Evolutionary conservation across 2,888 invertebrate species (phyloP).

Genomic region (Nemapogon koenigi): DNA sequence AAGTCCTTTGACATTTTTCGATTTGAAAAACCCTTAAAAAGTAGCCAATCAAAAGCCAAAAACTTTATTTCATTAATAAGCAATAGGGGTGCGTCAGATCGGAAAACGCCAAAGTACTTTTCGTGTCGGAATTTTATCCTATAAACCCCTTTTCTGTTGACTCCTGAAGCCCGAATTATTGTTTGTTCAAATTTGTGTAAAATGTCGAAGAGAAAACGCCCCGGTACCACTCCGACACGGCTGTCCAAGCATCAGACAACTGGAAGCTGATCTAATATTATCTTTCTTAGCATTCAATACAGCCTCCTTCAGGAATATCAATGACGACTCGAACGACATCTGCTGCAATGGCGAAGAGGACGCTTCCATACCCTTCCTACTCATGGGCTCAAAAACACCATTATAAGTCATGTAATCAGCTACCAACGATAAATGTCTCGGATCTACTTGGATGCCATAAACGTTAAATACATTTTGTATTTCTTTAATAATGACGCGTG

Average conservation of each 20-base stretch:
- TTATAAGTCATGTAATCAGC: conserved; percentile 99
- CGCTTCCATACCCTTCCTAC: conserved; percentile 87
- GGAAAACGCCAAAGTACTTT: too few relatives aligned
- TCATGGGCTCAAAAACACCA: conserved; percentile 89
- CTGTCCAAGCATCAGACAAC: conserved; percentile 86
- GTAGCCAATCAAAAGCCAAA: too few relatives aligned
- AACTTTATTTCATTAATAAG: too few relatives aligned
- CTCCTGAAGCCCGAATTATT: too few relatives aligned
- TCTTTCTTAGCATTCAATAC: conserved; percentile 76
- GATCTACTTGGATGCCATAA: conserved; percentile 95
- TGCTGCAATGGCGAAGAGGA: conserved; percentile 95
- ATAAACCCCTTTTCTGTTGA: too few relatives aligned
- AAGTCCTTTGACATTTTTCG: too few relatives aligned
- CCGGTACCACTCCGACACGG: conserved; percentile 87
- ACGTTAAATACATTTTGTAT: conserved; percentile 95
- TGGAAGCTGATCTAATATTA: conserved; percentile 81
- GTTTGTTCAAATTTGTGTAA: too few relatives aligned
- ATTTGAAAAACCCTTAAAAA: too few relatives aligned
- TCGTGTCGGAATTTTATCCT: too few relatives aligned
- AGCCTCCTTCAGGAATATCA: conserved; percentile 83
- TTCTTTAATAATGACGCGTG: conserved; percentile 90
- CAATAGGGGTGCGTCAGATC: too few relatives aligned
- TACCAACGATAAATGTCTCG: conserved; percentile 89
- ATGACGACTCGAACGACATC: conserved; percentile 96
- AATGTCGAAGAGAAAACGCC: conserved; percentile 60